A percentile compares a stretch with the other conserved stretches of the same genome.
These are phyloP conservation scores for Mus minutoides DNA, from an alignment of 2,797 vertebrate genomes.

Conservation along the genomic window DNA sequence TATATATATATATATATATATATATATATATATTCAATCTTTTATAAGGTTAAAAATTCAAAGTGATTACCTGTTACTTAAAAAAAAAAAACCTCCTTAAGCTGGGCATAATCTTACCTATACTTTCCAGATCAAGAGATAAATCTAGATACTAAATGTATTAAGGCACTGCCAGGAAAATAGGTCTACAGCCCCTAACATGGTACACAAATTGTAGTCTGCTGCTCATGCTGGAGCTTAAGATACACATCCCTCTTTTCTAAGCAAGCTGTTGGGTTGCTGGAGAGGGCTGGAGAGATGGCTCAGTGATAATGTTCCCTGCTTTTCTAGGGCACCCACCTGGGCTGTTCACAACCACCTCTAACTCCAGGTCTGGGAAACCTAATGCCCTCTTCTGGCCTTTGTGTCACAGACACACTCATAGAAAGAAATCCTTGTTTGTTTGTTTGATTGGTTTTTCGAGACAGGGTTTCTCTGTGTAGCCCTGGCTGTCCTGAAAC, in stretches of 20 bases:
- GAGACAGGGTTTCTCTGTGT: too few relatives aligned
- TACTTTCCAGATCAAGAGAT: constrained; percentile 1
- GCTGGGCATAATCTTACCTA: neutral
- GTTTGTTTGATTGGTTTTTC: too few relatives aligned
- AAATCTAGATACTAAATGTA: neutral
- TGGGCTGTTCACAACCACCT: neutral
- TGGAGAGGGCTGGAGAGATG: neutral
- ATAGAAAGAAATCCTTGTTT: neutral
- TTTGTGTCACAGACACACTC: neutral
- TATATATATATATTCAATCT: neutral
- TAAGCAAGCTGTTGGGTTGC: neutral
- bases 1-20: too few relatives aligned
- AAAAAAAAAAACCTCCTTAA: neutral
- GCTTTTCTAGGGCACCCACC: neutral
- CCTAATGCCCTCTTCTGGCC: neutral
- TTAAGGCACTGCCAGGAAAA: neutral
- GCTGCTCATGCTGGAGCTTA: neutral
- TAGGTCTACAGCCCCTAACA: neutral
- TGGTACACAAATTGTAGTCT: neutral
- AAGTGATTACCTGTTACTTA: neutral
- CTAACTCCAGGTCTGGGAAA: neutral
- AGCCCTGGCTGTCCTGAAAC: too few relatives aligned
- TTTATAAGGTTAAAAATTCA: constrained; percentile 46
- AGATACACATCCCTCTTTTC: neutral
- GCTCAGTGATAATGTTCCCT: neutral